Evolutionary conservation across 2,113 vertebrate genomes (phyloP).

Genomic region (Psophia crepitans): DNA sequence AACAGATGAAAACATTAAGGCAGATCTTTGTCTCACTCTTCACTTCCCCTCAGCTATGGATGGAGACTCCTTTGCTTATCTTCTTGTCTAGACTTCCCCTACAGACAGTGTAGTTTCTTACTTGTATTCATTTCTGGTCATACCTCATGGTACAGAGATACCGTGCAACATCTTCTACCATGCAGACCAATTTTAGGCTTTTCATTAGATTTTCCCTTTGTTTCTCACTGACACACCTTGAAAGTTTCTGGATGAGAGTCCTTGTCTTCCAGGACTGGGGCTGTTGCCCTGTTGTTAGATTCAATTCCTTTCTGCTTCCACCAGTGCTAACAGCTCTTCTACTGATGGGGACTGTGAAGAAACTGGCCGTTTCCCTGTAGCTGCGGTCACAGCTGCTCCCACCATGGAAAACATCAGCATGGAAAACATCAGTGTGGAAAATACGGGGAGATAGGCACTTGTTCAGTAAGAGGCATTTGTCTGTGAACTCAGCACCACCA

Average conservation of each 20-base stretch:
- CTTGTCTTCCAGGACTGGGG: neutral
- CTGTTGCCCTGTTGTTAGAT: neutral
- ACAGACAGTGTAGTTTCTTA: neutral
- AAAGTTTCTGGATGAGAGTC: neutral
- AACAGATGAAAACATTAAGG: neutral
- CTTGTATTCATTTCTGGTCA: neutral
- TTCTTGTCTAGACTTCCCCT: neutral
- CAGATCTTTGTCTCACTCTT: neutral
- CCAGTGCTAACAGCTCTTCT: neutral
- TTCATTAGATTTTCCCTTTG: neutral
- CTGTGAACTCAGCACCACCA: neutral
- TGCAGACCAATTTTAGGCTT: neutral
- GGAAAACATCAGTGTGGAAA: neutral
- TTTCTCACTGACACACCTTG: neutral
- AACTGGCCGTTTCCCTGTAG: neutral
- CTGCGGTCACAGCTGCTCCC: neutral
- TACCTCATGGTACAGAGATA: neutral
- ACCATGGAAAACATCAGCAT: neutral
- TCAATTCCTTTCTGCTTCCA: neutral
- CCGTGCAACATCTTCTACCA: neutral
- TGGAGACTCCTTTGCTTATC: neutral
- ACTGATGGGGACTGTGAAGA: neutral
- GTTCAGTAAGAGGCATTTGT: fast-evolving
- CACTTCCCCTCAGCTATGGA: neutral
- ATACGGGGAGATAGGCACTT: neutral